A percentile compares a stretch with the other conserved stretches of the same genome.
These are phyloP conservation scores for Endomychus coccineus DNA, from an alignment of 2,888 invertebrate genomes.

Conservation along the genomic window DNA sequence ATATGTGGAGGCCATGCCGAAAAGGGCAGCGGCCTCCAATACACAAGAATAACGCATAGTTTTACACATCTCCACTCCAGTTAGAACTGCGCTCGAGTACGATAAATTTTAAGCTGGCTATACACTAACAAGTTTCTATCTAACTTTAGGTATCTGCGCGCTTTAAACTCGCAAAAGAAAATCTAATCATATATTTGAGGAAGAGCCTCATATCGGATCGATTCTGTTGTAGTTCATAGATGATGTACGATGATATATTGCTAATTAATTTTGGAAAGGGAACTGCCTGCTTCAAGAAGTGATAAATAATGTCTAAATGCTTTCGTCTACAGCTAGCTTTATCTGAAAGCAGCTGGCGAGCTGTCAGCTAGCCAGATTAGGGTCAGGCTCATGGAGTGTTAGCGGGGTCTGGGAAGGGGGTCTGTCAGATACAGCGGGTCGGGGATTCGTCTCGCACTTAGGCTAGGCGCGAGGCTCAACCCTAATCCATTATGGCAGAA, in stretches of 20 bases:
- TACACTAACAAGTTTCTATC: no score
- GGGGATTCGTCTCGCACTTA: slow-evolving; percentile 39
- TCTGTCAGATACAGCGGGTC: slow-evolving; percentile 36
- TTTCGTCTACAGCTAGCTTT: slow-evolving; percentile 37
- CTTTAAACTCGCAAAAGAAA: no score
- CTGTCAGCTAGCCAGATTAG: slow-evolving; percentile 43
- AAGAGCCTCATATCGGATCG: no score
- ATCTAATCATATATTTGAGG: no score
- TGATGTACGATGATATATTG: slow-evolving; percentile 23
- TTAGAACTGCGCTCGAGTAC: slow-evolving; percentile 23
- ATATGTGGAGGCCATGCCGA: slow-evolving; percentile 42
- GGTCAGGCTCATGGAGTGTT: slow-evolving; percentile 37
- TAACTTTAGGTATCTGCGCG: no score
- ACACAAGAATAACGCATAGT: slow-evolving; percentile 36
- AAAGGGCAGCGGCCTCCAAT: slow-evolving; percentile 42
- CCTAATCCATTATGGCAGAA: slow-evolving; percentile 43
- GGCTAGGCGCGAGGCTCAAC: slow-evolving; percentile 37
- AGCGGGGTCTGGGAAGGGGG: slow-evolving; percentile 27
- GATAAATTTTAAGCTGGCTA: slow-evolving; percentile 2
- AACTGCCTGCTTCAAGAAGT: slow-evolving; percentile 25
- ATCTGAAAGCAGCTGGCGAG: slow-evolving; percentile 41
- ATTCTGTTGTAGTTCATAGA: no score
- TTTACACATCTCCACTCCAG: slow-evolving; percentile 32
- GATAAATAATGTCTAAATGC: slow-evolving; percentile 33
- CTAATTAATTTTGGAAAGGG: slow-evolving; percentile 24